Conservation (phyloP, 1,140 invertebrate species). For the Stenopsyche tienmushanensis region DNA sequence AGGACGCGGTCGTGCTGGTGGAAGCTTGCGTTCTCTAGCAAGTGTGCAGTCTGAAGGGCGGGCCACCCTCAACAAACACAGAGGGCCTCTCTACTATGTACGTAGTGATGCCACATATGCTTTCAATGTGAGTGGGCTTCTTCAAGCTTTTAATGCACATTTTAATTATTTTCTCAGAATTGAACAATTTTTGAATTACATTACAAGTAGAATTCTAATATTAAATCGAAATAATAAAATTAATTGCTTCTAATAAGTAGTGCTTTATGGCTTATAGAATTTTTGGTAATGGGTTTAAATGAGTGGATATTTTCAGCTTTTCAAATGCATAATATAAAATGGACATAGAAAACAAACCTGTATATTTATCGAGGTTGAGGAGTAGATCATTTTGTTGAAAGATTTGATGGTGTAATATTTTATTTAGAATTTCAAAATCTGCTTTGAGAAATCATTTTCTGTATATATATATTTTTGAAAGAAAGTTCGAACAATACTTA, state of each 20-base stretch:
- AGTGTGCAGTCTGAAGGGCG: slow-evolving; percentile 50
- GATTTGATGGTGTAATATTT: too few species aligned
- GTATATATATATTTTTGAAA: too few species aligned
- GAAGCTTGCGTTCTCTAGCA: slow-evolving; percentile 48
- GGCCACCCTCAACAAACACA: slow-evolving; percentile 47
- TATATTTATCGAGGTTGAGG: too few species aligned
- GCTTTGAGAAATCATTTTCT: too few species aligned
- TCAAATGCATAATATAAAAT: too few species aligned
- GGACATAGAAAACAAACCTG: too few species aligned
- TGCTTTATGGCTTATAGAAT: slow-evolving; percentile 11
- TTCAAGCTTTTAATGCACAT: slow-evolving; percentile 48
- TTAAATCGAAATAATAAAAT: not conserved
- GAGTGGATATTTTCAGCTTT: too few species aligned
- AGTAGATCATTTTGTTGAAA: too few species aligned
- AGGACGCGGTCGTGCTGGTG: slow-evolving; percentile 39
- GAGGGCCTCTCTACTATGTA: slow-evolving; percentile 46
- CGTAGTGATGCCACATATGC: slow-evolving; percentile 51
- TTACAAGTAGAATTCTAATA: not conserved
- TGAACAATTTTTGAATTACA: not conserved
- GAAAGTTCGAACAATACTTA: too few species aligned
- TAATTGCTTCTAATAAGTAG: slow-evolving; percentile 8
- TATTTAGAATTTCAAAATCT: too few species aligned
- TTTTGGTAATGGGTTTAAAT: slow-evolving; percentile 10
- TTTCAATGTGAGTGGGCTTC: slow-evolving; percentile 58
- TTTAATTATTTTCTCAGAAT: slow-evolving; percentile 1